These are phyloP conservation scores for Cosmia trapezina DNA, from an alignment of 2,888 invertebrate species.

Conservation along the genomic window DNA sequence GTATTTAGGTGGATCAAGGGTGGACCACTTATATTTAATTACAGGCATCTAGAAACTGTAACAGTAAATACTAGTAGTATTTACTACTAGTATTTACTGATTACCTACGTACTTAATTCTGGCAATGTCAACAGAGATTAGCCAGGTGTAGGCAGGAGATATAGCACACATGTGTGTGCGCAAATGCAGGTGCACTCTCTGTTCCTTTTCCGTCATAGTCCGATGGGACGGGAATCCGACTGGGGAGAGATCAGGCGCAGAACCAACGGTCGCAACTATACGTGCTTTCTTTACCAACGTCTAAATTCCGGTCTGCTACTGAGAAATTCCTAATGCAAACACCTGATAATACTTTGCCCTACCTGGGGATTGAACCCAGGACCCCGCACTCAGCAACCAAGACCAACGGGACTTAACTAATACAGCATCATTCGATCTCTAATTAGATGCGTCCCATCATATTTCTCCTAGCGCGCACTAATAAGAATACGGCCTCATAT, in stretches of 20 bases:
- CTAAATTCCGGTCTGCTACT: too few relatives aligned
- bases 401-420: too few relatives aligned
- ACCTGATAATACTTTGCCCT: too few relatives aligned
- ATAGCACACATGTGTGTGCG: too few relatives aligned
- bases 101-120: not conserved
- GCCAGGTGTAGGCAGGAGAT: not conserved
- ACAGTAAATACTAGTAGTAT: not conserved
- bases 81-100: not conserved
- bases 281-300: too few relatives aligned
- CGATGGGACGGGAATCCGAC: not conserved
- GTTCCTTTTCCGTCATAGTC: not conserved
- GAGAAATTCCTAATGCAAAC: too few relatives aligned
- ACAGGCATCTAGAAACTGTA: not conserved
- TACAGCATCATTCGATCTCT: too few relatives aligned
- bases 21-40: not conserved
- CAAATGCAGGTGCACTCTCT: not conserved
- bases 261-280: too few relatives aligned
- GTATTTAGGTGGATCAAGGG: conserved; percentile 40
- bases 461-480: not conserved
- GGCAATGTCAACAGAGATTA: not conserved
- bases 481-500: too few relatives aligned
- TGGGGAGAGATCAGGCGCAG: not conserved
- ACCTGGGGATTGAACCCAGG: too few relatives aligned
- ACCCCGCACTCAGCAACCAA: too few relatives aligned
- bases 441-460: too few relatives aligned